Base-by-base conservation (phyloP, 2,888 invertebrate genomes). In the Siphonodentalium dalli region DNA sequence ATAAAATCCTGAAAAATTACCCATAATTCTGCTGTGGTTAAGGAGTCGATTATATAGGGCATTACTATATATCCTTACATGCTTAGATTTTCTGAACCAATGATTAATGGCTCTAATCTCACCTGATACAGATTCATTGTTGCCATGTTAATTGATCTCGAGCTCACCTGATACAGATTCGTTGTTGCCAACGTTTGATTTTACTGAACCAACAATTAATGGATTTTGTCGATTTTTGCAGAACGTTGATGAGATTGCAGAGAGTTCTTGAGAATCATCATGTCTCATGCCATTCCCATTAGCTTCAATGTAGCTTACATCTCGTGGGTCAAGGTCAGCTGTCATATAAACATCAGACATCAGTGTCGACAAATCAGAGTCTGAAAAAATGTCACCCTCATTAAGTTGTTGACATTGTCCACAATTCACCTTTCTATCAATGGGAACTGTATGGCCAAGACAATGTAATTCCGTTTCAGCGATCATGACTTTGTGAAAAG, bases 161-260 rank as follows among this genome's bases (percentile, higher is more conserved):
- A 13, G 9, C 23, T 71, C 66, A 72, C 84, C 84, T 31, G 84
- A 83, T 3, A 83, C 83, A 18, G 96, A 92, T 83, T 97, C 98
- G 3, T 96, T 90, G 81, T 99, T 98, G 1, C 98, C 98, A 93
- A 98, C 95, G 84, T 97, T 98, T 20, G 95, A 95, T 82, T 99
- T 99, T 0, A 97, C 93, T 0, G 97, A 96, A 21, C 98, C 98
- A 73, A 99, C 88, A 39, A 96, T 83, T 41, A 99, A 85, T 4
- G 96, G 93, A 1, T 20, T 56, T 6, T 66, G 55, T 38, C 75
- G 68, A 5, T 64, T 66, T 34, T 66, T 69, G 51, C 76, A 76
- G 62, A 80, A 74, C 3, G 78, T 74, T 61, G 93, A 91, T 0
- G 91, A 90, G 65, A 99, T 92, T 0, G 94, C 90, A 80, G 94